phyloP scores from a whole-genome alignment of 2,797 vertebrate genomes.

The Sebastes variabilis region DNA sequence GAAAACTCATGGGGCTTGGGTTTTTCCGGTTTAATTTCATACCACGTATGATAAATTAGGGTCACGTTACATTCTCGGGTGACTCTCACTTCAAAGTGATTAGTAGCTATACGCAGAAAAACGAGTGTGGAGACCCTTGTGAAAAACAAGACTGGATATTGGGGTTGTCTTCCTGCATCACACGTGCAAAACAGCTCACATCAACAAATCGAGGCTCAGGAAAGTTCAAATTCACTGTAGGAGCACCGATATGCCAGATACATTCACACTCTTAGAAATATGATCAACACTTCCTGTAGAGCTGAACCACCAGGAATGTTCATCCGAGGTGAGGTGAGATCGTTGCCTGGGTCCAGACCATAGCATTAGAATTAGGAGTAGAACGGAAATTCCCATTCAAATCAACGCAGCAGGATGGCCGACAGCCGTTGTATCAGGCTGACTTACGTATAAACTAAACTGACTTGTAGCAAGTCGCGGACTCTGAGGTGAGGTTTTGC shows the following conservation, averaged over 20 bases:
- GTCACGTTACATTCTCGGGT: slow-evolving; percentile 25
- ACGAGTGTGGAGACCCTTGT: slow-evolving; percentile 16
- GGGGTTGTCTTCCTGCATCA: background rate
- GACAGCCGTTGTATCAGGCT: too few relatives aligned
- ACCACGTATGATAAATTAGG: slow-evolving; percentile 53
- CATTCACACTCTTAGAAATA: slow-evolving; percentile 13
- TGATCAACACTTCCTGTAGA: slow-evolving; percentile 6
- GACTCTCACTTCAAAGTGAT: slow-evolving; percentile 47
- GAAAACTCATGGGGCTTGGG: slow-evolving; percentile 13
- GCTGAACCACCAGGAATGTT: background rate
- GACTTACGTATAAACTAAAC: too few relatives aligned
- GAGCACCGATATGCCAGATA: background rate
- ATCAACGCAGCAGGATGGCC: too few relatives aligned
- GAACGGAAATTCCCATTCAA: too few relatives aligned
- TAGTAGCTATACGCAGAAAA: slow-evolving; percentile 18
- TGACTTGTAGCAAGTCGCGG: too few relatives aligned
- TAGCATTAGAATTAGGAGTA: too few relatives aligned
- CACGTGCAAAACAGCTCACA: slow-evolving; percentile 35
- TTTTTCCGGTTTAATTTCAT: slow-evolving; percentile 56
- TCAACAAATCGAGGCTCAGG: background rate
- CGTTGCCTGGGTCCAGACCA: too few relatives aligned
- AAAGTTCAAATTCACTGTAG: slow-evolving; percentile 23
- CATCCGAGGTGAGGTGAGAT: background rate
- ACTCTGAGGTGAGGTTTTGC: too few relatives aligned
- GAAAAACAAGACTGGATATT: slow-evolving; percentile 23